Evolutionary conservation across 2,888 invertebrate genomes (phyloP).

Genomic region (Glyphotaelius pellucidus): DNA sequence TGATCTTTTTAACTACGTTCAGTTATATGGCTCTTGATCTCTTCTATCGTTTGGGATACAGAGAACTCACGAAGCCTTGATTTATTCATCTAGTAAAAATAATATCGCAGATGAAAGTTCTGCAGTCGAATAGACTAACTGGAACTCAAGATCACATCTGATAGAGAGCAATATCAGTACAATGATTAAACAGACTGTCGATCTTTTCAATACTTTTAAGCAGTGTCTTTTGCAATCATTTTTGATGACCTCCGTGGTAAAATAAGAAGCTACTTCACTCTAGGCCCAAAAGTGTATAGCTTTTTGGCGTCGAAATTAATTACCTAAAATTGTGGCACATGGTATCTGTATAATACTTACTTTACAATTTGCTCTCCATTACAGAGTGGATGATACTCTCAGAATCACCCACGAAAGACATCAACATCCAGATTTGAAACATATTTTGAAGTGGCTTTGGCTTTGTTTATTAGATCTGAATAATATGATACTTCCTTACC

Average conservation of each 20-base stretch:
- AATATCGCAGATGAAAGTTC: constrained; percentile 40
- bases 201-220: background rate
- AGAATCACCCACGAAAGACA: too few species aligned
- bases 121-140: constrained; percentile 23
- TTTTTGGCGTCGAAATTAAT: too few species aligned
- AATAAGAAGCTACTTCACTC: too few species aligned
- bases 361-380: too few species aligned
- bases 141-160: background rate
- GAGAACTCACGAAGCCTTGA: constrained; percentile 31
- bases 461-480: too few species aligned
- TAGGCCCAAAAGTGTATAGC: too few species aligned
- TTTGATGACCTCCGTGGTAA: too few species aligned
- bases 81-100: background rate
- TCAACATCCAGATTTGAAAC: too few species aligned
- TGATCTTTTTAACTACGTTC: background rate
- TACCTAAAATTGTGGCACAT: too few species aligned
- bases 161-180: background rate
- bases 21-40: background rate
- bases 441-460: too few species aligned
- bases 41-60: background rate
- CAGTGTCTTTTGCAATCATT: background rate
- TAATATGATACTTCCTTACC: background rate
- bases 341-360: too few species aligned
- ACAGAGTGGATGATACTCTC: too few species aligned
- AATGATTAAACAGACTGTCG: background rate